Evolutionary conservation across 2,888 invertebrate genomes (phyloP).

Genomic region (Agrotis ipsilon): DNA sequence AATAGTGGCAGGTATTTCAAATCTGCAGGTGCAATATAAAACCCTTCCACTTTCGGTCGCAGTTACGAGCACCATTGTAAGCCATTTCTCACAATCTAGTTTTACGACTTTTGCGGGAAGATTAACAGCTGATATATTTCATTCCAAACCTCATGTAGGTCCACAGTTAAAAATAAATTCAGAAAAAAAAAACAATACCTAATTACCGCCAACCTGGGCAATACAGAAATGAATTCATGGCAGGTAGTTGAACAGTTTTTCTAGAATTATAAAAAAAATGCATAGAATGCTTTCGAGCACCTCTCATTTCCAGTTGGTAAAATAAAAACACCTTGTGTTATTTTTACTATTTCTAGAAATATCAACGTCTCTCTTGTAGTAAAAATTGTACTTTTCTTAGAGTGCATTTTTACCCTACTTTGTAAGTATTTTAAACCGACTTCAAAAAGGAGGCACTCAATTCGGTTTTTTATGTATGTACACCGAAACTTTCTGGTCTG

Average conservation of each 20-base stretch:
- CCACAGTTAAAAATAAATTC: slow-evolving; percentile 5
- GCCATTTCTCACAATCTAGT: slow-evolving; percentile 57
- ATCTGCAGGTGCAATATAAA: slow-evolving; percentile 51
- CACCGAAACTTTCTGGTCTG: too few relatives aligned
- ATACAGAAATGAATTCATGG: neutral
- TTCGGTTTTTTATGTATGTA: too few relatives aligned
- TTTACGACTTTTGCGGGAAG: slow-evolving; percentile 56
- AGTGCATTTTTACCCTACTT: neutral
- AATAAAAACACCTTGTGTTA: neutral
- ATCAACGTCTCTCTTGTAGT: neutral
- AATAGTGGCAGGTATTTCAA: slow-evolving; percentile 25
- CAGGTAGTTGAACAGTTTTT: neutral
- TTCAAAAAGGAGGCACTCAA: too few relatives aligned
- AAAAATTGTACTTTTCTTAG: neutral
- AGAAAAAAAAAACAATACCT: neutral
- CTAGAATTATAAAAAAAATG: neutral
- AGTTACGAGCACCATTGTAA: slow-evolving; percentile 53
- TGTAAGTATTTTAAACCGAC: neutral
- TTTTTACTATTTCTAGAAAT: neutral
- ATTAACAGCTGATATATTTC: slow-evolving; percentile 55
- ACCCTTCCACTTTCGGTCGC: slow-evolving; percentile 37
- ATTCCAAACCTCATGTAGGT: slow-evolving; percentile 15
- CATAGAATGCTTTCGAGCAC: neutral
- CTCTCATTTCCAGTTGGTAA: slow-evolving; percentile 1
- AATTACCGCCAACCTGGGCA: neutral